Percentiles rank a stretch among this genome's conserved stretches.
Conservation (phyloP, 2,888 invertebrate species). For the Drosophila meridionalis region DNA sequence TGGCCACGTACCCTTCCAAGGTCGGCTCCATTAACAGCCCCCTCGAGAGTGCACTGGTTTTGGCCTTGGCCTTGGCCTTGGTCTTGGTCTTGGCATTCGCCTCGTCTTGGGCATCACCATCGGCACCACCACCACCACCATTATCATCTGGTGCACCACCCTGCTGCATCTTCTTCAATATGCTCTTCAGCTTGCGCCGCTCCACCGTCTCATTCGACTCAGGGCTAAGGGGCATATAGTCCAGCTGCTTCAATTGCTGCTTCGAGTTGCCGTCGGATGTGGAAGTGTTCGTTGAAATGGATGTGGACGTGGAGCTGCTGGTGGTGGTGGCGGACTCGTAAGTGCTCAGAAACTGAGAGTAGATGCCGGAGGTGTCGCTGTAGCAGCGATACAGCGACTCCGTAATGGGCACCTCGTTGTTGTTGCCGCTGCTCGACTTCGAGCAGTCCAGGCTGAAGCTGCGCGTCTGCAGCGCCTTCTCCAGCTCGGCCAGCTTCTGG, state of each 20-base stretch:
- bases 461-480: slow-evolving; percentile 90
- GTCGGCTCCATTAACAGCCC: slow-evolving; percentile 92
- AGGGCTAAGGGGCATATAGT: slow-evolving; percentile 86
- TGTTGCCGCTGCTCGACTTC: slow-evolving; percentile 86
- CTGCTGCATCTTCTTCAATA: slow-evolving; percentile 92
- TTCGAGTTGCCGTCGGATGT: slow-evolving; percentile 65
- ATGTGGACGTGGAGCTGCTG: slow-evolving; percentile 75
- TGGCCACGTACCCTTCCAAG: slow-evolving; percentile 94
- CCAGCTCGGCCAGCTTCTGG: slow-evolving; percentile 93
- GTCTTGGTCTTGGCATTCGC: slow-evolving; percentile 50
- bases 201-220: slow-evolving; percentile 94
- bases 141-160: slow-evolving; percentile 80
- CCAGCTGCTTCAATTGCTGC: slow-evolving; percentile 62
- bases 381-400: slow-evolving; percentile 90
- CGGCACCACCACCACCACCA: slow-evolving; percentile 14
- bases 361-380: slow-evolving; percentile 92
- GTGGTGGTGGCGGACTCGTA: slow-evolving; percentile 84
- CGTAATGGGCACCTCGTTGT: slow-evolving; percentile 82
- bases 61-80: slow-evolving; percentile 26
- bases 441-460: slow-evolving; percentile 93
- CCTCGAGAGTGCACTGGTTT: slow-evolving; percentile 76
- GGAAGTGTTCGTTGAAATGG: slow-evolving; percentile 74
- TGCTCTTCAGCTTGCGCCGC: slow-evolving; percentile 92
- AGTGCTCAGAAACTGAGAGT: slow-evolving; percentile 84
- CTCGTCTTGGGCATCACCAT: slow-evolving; percentile 49